These are phyloP conservation scores for Corythoichthys haematopterus DNA, from an alignment of 2,113 vertebrate genomes.

Conservation along the genomic window DNA sequence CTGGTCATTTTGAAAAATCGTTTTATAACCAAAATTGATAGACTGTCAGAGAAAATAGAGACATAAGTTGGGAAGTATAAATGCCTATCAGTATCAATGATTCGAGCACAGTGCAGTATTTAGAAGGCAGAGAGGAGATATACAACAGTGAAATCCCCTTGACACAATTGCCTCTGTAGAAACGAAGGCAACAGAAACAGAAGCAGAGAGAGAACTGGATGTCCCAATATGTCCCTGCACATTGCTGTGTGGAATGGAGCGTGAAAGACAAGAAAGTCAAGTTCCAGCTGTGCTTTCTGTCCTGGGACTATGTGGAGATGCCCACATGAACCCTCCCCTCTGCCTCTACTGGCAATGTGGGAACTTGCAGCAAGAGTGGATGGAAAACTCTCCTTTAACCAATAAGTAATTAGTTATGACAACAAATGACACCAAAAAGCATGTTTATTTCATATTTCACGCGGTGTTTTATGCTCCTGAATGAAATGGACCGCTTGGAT, in stretches of 20 bases:
- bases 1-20: background rate
- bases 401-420: constrained; percentile 51
- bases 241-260: constrained; percentile 60
- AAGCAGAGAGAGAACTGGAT: constrained; percentile 40
- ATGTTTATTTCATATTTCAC: background rate
- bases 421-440: too few species aligned
- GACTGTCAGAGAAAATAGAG: constrained; percentile 25
- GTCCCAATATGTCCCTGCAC: constrained; percentile 50
- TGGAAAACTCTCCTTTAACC: constrained; percentile 41
- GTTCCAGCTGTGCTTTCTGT: constrained; percentile 65
- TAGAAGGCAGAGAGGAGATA: constrained; percentile 27
- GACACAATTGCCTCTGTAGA: constrained; percentile 44
- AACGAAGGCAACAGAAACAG: constrained; percentile 23
- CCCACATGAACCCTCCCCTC: constrained; percentile 46
- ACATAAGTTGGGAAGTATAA: constrained; percentile 7
- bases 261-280: constrained; percentile 48
- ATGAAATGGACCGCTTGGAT: too few species aligned
- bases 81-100: constrained; percentile 22
- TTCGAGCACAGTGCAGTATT: constrained; percentile 4
- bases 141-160: constrained; percentile 32
- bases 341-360: constrained; percentile 26
- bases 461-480: too few species aligned
- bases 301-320: constrained; percentile 41
- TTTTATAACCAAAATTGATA: constrained; percentile 12
- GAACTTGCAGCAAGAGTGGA: constrained; percentile 35